Conservation (phyloP, 2,888 invertebrate genomes). For the Linnaemya vulpina region DNA sequence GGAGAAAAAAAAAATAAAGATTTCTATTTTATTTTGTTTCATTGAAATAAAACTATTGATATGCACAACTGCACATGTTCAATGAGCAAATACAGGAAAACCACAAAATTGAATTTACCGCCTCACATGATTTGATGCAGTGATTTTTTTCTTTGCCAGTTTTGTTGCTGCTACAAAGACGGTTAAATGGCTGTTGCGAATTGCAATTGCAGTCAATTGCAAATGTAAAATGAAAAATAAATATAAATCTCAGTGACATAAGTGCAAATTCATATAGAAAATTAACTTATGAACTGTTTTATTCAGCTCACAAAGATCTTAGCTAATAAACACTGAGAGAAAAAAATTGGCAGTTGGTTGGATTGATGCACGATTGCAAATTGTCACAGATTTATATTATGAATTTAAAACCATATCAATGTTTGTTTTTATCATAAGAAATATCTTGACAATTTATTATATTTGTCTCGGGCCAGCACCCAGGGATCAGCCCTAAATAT, state of each 20-base stretch:
- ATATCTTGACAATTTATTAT: too few relatives aligned
- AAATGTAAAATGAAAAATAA: conserved; percentile 9
- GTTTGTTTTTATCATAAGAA: too few relatives aligned
- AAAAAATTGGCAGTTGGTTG: too few relatives aligned
- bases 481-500: too few relatives aligned
- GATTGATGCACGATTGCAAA: too few relatives aligned
- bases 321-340: neutral
- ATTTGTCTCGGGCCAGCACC: too few relatives aligned
- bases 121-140: conserved; percentile 80
- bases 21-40: conserved; percentile 21
- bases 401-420: too few relatives aligned
- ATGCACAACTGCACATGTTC: conserved; percentile 83
- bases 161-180: conserved; percentile 22
- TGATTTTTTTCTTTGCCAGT: conserved; percentile 39
- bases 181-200: conserved; percentile 56
- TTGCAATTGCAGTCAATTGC: conserved; percentile 55
- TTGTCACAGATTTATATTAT: too few relatives aligned
- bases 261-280: conserved; percentile 28
- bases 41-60: conserved; percentile 74
- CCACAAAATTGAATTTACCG: conserved; percentile 83
- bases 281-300: conserved; percentile 47
- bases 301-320: too few relatives aligned
- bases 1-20: conserved; percentile 15
- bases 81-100: conserved; percentile 81
- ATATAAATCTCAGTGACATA: conserved; percentile 31